Base-by-base conservation (phyloP, 2,888 invertebrate genomes). In the Eupithecia dodoneata region DNA sequence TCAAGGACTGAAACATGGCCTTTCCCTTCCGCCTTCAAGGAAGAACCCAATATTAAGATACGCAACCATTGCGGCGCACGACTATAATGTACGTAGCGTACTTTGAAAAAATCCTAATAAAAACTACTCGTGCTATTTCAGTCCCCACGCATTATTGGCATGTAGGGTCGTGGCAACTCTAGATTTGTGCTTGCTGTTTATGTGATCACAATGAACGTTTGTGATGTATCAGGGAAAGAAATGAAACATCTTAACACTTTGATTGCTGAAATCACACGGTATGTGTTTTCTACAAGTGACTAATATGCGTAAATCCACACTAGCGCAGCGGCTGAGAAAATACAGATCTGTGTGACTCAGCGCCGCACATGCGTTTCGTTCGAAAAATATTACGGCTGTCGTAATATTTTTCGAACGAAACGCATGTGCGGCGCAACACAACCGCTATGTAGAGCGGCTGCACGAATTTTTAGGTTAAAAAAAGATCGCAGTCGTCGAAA, bases 1-100 rank as follows among this genome's bases (percentile, higher is more conserved):
- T 63, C 72, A 65, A 47, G 65, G 72, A 73, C 47, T 45, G 45
- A 72, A 45, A 63, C 45, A 65, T 73, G 30, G 18, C 30, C 72
- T 65, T 72, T 45, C 47, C 47, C n/a, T 72, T 47, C 45, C 30
- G 65, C 47, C 42, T 44, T 66, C 18, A 30, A 47, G 47, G 12
- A 70, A 70, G n/a, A 70, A 30, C 4, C 47, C 47, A 45, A 13
- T n/a, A 13, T 69, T 45, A 70, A 44, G 70, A 5, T 70, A 47
- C 47, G 12, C 41, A 12, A 9, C 30, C 4, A 30, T 70, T 70
- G 70, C 44, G 47, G 30, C 45, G 18, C 47, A 70, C 70, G 47
- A 18, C 18, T 66, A 30, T 30, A 42, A 15, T 18, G 55, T 18
- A 59, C 3, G 52, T 15, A 52, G n/a, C 18, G 9, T 3, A 42